Conservation (phyloP, 1,140 invertebrate species). For the Drosophila athabasca region DNA sequence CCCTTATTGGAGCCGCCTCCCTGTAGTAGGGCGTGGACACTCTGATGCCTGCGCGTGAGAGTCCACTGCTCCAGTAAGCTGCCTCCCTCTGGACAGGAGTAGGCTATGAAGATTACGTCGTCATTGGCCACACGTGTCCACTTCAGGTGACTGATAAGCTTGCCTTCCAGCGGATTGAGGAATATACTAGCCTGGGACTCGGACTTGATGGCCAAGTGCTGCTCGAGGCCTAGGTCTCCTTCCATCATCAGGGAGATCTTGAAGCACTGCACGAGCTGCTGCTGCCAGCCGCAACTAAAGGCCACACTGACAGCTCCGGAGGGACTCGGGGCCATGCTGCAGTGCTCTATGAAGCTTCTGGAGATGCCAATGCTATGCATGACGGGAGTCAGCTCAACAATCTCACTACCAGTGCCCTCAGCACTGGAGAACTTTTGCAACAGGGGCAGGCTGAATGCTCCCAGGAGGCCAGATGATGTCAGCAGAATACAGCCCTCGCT, state of each 20-base stretch:
- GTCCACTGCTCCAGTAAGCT: slow-evolving; percentile 94
- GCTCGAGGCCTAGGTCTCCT: slow-evolving; percentile 50
- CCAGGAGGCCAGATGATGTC: slow-evolving; percentile 93
- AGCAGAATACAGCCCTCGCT: slow-evolving; percentile 92
- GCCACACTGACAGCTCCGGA: slow-evolving; percentile 91
- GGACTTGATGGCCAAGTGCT: slow-evolving; percentile 86
- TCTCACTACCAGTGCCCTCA: slow-evolving; percentile 31
- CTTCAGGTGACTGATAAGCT: slow-evolving; percentile 88
- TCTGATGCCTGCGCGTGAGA: slow-evolving; percentile 90
- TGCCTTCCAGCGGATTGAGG: slow-evolving; percentile 84
- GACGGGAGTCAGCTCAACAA: slow-evolving; percentile 84
- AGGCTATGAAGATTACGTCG: slow-evolving; percentile 91
- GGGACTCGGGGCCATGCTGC: slow-evolving; percentile 87
- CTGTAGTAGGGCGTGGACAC: slow-evolving; percentile 89
- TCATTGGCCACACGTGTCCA: slow-evolving; percentile 92
- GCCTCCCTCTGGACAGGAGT: slow-evolving; percentile 86
- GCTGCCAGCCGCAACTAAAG: slow-evolving; percentile 84
- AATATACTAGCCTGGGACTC: slow-evolving; percentile 93
- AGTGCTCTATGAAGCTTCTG: slow-evolving; percentile 89
- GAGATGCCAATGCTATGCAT: slow-evolving; percentile 89
- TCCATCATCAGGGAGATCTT: slow-evolving; percentile 76
- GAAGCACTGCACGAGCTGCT: slow-evolving; percentile 90
- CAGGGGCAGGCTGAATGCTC: slow-evolving; percentile 86
- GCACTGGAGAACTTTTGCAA: slow-evolving; percentile 29
- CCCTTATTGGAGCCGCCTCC: slow-evolving; percentile 58